Conservation (phyloP, 2,797 vertebrate species). For the Rhinogobio ventralis region DNA sequence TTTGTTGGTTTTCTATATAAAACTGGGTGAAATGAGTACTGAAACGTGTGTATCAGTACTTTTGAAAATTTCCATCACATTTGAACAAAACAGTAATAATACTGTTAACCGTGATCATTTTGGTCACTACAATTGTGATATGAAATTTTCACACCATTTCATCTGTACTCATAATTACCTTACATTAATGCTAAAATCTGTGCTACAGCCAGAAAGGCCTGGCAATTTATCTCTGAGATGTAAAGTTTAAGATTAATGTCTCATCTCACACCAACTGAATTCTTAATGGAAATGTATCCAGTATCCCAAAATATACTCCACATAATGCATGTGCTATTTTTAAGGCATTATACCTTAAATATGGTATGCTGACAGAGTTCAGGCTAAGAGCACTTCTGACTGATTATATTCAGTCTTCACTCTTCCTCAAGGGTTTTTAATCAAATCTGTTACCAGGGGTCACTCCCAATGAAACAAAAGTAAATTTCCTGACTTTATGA, state of each 20-base stretch:
- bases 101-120: neutral
- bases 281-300: conserved; percentile 38
- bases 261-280: conserved; percentile 29
- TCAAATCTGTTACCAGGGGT: conserved; percentile 40
- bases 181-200: neutral
- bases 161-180: neutral
- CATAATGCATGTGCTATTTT: conserved; percentile 32
- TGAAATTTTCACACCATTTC: neutral
- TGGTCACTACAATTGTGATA: neutral
- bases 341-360: conserved; percentile 31
- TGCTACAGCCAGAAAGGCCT: neutral
- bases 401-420: conserved; percentile 24
- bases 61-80: neutral
- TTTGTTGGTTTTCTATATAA: neutral
- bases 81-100: neutral
- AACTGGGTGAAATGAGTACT: neutral
- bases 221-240: neutral
- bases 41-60: neutral
- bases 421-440: conserved; percentile 16
- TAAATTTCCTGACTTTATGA: conserved; percentile 37
- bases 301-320: conserved; percentile 26
- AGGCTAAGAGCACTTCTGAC: conserved; percentile 20
- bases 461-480: neutral
- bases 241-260: conserved; percentile 22
- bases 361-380: conserved; percentile 18